Conservation (phyloP, 2,888 invertebrate species). For the Phaonia tiefii region DNA sequence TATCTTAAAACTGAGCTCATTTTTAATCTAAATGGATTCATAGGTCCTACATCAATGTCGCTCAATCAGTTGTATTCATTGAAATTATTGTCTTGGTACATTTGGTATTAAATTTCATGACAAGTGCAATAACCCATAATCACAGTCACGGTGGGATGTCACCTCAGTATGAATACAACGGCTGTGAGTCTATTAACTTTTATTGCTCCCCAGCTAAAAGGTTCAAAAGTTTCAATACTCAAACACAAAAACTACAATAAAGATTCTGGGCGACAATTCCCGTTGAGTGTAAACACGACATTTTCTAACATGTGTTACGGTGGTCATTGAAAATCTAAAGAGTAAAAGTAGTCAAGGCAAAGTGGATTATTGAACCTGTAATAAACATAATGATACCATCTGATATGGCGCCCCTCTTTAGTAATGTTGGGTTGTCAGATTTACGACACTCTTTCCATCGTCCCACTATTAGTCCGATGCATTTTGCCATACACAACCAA, state of each 20-base stretch:
- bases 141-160: not conserved
- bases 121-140: not conserved
- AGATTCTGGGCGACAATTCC: slow-evolving; percentile 20
- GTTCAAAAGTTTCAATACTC: not conserved
- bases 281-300: slow-evolving; percentile 38
- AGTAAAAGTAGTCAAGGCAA: slow-evolving; percentile 37
- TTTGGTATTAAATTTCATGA: too few relatives aligned
- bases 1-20: too few relatives aligned
- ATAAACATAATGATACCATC: slow-evolving; percentile 46
- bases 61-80: too few relatives aligned
- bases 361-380: slow-evolving; percentile 64
- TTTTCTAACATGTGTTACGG: slow-evolving; percentile 63
- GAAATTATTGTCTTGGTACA: too few relatives aligned
- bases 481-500: slow-evolving; percentile 5
- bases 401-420: slow-evolving; percentile 17
- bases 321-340: slow-evolving; percentile 26
- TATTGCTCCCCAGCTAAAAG: not conserved
- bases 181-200: slow-evolving; percentile 26
- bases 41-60: too few relatives aligned
- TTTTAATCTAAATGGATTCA: too few relatives aligned
- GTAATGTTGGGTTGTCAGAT: slow-evolving; percentile 46
- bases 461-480: slow-evolving; percentile 40
- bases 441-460: slow-evolving; percentile 28
- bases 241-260: slow-evolving; percentile 15
- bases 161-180: slow-evolving; percentile 16